Base-by-base conservation (phyloP, 2,888 invertebrate genomes). In the Orgyia antiqua region DNA sequence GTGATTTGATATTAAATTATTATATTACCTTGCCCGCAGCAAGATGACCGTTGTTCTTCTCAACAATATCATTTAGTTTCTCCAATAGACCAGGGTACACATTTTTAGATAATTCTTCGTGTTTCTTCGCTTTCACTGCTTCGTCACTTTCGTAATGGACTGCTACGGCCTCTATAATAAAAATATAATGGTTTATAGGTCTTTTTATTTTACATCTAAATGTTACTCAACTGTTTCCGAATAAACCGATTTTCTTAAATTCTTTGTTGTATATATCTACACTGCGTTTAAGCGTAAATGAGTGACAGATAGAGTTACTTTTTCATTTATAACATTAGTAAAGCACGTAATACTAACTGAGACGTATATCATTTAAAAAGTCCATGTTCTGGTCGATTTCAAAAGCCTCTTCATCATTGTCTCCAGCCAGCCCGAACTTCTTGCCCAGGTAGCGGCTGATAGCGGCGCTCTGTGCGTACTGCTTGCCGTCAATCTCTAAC, bases 351-450 rank as follows among this genome's bases (percentile, higher is more conserved):
- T 19, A 76, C 88, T 83, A 54, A 91, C 91, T 87, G 6, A 49
- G 27, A 24, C 90, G 86, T 24, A 92, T 65, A 48, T 92, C 91
- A 36, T 87, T 87, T 25, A 90, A 46, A 13, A 89, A 90, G 34
- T 91, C 90, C 0, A 89, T 84, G 13, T 82, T 78, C 34, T 88
- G 75, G 55, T 91, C 91, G 39, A 91, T 90, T 63, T 89, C 83
- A 27, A 90, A 70, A 55, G 86, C 79, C 56, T 91, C 89, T 68
- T 88, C 89, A 17, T 87, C 76, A 36, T 84, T 64, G 10, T 72
- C 78, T 7, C 91, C 91, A 13, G 66, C 70, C 7, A 91, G 64
- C 7, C 86, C 87, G 42, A 78, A 87, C 58, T 89, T 82, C 54
- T 87, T 88, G 1, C 89, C 92, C 27, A 91, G 67, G 62, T 89